These are phyloP conservation scores for Mythimna vitellina DNA, from an alignment of 2,888 invertebrate genomes.

Conservation along the genomic window DNA sequence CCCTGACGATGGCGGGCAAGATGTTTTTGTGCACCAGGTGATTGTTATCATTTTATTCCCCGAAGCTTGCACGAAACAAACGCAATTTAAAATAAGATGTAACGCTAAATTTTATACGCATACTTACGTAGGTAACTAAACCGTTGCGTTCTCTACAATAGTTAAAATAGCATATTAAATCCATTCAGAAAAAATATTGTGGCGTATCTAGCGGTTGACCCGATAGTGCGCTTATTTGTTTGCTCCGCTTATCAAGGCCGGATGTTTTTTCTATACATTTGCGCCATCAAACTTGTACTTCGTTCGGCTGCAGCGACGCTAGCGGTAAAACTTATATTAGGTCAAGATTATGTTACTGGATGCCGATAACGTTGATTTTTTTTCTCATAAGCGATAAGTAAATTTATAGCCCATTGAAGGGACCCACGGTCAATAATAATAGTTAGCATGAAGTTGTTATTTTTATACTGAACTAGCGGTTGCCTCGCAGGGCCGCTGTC, in stretches of 20 bases:
- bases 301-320: constrained; percentile 81
- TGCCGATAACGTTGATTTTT: constrained; percentile 80
- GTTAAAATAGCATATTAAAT: constrained; percentile 79
- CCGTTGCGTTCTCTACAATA: constrained; percentile 60
- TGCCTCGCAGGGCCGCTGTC: constrained; percentile 22
- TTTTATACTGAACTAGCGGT: constrained; percentile 53
- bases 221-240: constrained; percentile 89
- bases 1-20: constrained; percentile 96
- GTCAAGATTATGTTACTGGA: constrained; percentile 84
- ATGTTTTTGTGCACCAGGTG: constrained; percentile 98
- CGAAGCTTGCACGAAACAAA: constrained; percentile 41
- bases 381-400: constrained; percentile 76
- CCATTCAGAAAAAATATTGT: constrained; percentile 82
- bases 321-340: constrained; percentile 86
- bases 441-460: constrained; percentile 57
- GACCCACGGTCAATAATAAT: constrained; percentile 68
- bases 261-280: constrained; percentile 90
- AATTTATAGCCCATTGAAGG: constrained; percentile 69
- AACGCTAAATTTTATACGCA: constrained; percentile 28
- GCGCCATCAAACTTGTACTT: constrained; percentile 86
- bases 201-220: constrained; percentile 88
- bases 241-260: constrained; percentile 90
- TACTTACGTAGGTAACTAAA: constrained; percentile 32
- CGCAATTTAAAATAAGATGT: constrained; percentile 20
- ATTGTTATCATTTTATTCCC: constrained; percentile 65